These are phyloP conservation scores for Bujurquina vittata DNA, from an alignment of 2,113 vertebrate genomes.

Conservation along the genomic window DNA sequence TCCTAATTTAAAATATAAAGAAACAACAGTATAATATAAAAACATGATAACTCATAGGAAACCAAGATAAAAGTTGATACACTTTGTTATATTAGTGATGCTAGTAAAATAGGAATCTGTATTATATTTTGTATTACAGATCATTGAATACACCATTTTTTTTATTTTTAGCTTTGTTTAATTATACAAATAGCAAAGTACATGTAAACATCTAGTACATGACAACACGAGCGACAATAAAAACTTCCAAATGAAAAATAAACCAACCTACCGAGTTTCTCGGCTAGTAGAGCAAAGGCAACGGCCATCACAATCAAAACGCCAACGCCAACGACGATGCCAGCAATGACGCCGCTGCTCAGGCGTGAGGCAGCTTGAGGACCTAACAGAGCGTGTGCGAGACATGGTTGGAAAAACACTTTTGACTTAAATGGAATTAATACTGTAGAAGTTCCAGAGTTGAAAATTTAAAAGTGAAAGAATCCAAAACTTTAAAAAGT, in stretches of 20 bases:
- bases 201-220: neutral
- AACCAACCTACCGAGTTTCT: neutral
- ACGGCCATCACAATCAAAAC: neutral
- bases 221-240: too few species aligned
- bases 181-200: neutral
- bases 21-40: too few species aligned
- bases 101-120: neutral
- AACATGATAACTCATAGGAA: too few species aligned
- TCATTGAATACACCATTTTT: neutral
- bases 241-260: neutral
- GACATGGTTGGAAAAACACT: neutral
- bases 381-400: neutral
- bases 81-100: neutral
- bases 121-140: neutral
- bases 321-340: neutral
- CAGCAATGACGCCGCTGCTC: neutral
- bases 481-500: neutral
- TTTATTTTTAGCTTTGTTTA: neutral
- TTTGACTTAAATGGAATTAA: neutral
- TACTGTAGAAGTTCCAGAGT: accelerated
- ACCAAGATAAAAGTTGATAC: too few species aligned
- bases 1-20: too few species aligned
- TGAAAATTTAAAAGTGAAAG: neutral
- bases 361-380: neutral
- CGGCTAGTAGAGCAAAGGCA: neutral